phyloP scores from a whole-genome alignment of 2,797 vertebrate genomes.

The Pseudomugil gertrudae region DNA sequence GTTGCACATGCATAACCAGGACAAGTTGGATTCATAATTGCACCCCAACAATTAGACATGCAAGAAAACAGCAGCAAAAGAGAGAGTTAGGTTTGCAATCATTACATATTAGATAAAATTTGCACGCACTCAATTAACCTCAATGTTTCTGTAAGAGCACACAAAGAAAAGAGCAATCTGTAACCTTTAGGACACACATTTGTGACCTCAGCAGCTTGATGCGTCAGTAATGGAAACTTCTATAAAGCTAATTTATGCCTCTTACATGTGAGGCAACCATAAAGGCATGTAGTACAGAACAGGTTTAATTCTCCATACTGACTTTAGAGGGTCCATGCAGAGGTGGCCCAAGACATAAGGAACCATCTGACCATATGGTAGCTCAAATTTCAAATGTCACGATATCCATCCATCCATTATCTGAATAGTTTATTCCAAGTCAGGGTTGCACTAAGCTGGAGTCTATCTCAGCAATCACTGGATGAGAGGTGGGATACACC shows the following conservation, averaged over 20 bases:
- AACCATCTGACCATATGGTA: too few relatives aligned
- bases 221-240: conserved; percentile 39
- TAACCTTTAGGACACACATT: conserved; percentile 13
- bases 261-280: conserved; percentile 38
- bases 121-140: conserved; percentile 67
- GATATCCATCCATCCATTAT: too few relatives aligned
- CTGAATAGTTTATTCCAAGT: too few relatives aligned
- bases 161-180: conserved; percentile 28
- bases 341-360: too few relatives aligned
- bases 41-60: conserved; percentile 44
- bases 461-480: too few relatives aligned
- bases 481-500: too few relatives aligned
- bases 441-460: too few relatives aligned
- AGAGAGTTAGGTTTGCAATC: conserved; percentile 20
- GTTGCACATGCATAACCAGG: conserved; percentile 58
- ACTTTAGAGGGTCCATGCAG: conserved; percentile 13
- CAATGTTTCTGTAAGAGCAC: conserved; percentile 24
- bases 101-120: conserved; percentile 68
- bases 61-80: conserved; percentile 28
- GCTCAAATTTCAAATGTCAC: too few relatives aligned
- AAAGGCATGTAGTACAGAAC: too few relatives aligned
- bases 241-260: conserved; percentile 61
- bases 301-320: conserved; percentile 52
- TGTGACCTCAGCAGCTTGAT: conserved; percentile 23
- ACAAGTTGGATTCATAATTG: conserved; percentile 65